phyloP scores from a whole-genome alignment of 2,797 vertebrate species.

The Nyctalus aviator region DNA sequence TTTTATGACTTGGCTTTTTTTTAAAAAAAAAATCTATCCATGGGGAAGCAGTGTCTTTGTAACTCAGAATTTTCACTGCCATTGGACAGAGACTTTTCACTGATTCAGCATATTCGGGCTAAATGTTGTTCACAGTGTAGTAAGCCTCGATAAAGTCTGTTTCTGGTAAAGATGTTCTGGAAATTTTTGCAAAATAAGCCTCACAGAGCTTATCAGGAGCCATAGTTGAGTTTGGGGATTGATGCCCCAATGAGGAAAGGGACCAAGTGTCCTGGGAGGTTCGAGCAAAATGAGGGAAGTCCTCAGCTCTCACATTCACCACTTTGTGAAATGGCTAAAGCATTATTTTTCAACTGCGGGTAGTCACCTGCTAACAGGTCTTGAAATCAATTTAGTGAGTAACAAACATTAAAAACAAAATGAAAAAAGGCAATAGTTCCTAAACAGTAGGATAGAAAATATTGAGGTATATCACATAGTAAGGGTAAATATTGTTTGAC shows the following conservation, averaged over 20 bases:
- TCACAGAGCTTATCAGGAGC: background rate
- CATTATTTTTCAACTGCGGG: background rate
- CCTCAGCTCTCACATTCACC: background rate
- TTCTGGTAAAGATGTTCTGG: constrained; percentile 37
- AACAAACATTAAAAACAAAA: constrained; percentile 5
- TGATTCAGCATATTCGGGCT: constrained; percentile 36
- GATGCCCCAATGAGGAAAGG: background rate
- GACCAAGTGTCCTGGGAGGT: background rate
- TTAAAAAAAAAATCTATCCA: constrained; percentile 9
- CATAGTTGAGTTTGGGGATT: background rate
- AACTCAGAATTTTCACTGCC: constrained; percentile 58
- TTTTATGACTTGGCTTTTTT: constrained; percentile 57
- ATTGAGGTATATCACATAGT: background rate
- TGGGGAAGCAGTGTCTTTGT: constrained; percentile 56
- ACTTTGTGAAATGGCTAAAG: background rate
- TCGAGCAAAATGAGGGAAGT: background rate
- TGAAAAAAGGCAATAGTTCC: background rate
- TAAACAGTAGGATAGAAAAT: background rate
- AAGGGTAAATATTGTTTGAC: background rate
- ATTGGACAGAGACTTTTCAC: constrained; percentile 22
- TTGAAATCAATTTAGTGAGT: constrained; percentile 30
- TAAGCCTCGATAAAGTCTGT: constrained; percentile 25
- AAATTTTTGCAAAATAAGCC: constrained; percentile 30
- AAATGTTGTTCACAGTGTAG: background rate
- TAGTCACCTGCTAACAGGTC: background rate